A percentile compares a stretch with the other conserved stretches of the same genome.
Conservation (phyloP, 2,797 vertebrate species). For the Acanthurus leucopareius region DNA sequence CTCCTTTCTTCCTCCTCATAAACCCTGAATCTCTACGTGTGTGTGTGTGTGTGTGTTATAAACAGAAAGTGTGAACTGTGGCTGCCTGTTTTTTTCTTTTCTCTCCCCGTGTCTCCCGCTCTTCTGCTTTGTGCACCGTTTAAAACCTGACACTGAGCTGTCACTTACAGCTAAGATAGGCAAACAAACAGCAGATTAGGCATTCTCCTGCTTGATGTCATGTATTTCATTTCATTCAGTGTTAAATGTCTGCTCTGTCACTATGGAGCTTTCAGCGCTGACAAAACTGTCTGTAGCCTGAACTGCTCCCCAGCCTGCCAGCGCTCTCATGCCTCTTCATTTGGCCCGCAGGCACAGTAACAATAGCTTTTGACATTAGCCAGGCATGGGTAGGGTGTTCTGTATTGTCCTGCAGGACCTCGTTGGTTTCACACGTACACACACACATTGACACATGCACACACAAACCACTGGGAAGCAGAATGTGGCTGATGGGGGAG, state of each 20-base stretch:
- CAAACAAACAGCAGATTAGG: conserved; percentile 80
- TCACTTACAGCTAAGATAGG: conserved; percentile 70
- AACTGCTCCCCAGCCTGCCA: conserved; percentile 70
- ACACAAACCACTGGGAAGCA: conserved; percentile 49
- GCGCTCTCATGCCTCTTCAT: conserved; percentile 72
- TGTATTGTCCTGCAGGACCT: conserved; percentile 70
- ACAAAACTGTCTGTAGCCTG: conserved; percentile 71
- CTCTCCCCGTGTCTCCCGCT: conserved; percentile 14
- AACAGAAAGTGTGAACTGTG: conserved; percentile 45
- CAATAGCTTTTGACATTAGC: conserved; percentile 80
- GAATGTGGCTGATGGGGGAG: conserved; percentile 13
- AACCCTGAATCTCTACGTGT: conserved; percentile 34
- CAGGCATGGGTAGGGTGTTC: conserved; percentile 68
- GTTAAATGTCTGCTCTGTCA: conserved; percentile 79
- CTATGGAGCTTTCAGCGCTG: conserved; percentile 72
- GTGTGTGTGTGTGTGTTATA: conserved; percentile 24
- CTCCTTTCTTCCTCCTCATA: conserved; percentile 46
- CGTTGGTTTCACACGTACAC: conserved; percentile 63
- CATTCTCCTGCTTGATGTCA: conserved; percentile 72
- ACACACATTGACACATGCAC: conserved; percentile 24
- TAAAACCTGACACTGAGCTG: conserved; percentile 70
- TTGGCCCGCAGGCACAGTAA: conserved; percentile 72
- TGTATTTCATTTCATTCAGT: conserved; percentile 79
- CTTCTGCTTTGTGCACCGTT: conserved; percentile 49
- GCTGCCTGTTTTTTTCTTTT: conserved; percentile 43